Conservation (phyloP, 2,797 vertebrate genomes). For the Buceros bicornis region DNA sequence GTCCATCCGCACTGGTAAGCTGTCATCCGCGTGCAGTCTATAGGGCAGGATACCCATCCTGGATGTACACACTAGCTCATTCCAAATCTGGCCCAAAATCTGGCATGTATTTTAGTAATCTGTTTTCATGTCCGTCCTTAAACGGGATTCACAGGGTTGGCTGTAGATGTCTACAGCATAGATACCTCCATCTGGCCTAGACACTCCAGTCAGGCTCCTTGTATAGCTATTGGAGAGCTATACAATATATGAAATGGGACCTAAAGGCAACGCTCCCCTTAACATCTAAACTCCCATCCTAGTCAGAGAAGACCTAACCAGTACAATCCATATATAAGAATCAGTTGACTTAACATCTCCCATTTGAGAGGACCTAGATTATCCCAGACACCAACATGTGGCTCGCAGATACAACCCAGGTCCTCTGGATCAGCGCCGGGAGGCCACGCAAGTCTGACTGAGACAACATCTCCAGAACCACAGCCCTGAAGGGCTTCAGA, state of each 20-base stretch:
- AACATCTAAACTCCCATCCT: not conserved
- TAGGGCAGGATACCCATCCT: not conserved
- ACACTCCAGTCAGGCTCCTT: not conserved
- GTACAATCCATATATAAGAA: no score
- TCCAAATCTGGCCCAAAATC: not conserved
- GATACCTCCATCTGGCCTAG: not conserved
- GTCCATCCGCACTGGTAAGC: not conserved
- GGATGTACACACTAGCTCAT: no score
- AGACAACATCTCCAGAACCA: not conserved
- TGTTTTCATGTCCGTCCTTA: not conserved
- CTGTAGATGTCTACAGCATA: not conserved
- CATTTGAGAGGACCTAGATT: not conserved
- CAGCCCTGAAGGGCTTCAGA: not conserved
- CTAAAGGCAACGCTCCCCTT: not conserved
- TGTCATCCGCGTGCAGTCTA: not conserved
- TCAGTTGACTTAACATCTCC: no score
- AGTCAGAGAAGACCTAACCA: not conserved
- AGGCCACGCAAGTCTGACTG: no score
- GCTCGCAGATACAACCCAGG: not conserved
- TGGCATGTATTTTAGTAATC: fast-evolving
- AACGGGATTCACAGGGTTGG: not conserved
- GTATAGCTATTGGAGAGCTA: not conserved
- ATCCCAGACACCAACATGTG: not conserved
- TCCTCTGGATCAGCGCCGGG: not conserved
- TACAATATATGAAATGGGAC: not conserved